A percentile compares a stretch with the other conserved stretches of the same genome.
These are phyloP conservation scores for Neomorphus geoffroyi DNA, from an alignment of 2,797 vertebrate genomes.

Conservation along the genomic window DNA sequence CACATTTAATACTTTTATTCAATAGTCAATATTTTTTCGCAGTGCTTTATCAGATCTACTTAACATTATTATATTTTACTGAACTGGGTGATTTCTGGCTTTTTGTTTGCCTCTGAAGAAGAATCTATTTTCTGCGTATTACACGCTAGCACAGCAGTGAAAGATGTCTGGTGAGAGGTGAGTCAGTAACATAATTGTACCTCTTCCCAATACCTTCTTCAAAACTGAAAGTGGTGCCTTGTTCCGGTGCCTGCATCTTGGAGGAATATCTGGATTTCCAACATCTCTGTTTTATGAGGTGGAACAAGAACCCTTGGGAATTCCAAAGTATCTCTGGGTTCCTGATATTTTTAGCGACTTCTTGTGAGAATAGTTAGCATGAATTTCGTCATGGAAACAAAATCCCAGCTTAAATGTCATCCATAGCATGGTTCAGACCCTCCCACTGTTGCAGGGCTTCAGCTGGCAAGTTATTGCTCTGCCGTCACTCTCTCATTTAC, in stretches of 20 bases:
- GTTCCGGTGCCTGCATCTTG: neutral
- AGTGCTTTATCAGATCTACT: neutral
- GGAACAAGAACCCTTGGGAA: neutral
- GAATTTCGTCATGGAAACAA: neutral
- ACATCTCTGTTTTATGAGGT: neutral
- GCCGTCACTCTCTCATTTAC: neutral
- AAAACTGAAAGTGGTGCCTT: neutral
- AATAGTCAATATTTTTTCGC: neutral
- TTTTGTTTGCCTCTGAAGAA: neutral
- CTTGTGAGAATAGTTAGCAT: neutral
- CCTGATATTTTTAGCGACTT: neutral
- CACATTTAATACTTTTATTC: neutral
- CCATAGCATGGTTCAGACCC: neutral
- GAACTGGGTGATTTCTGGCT: neutral
- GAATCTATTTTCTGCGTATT: neutral
- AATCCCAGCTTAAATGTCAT: neutral
- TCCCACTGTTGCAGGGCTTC: neutral
- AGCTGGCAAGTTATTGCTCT: neutral
- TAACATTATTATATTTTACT: neutral
- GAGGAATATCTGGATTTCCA: neutral
- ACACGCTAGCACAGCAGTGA: neutral
- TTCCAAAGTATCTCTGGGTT: neutral
- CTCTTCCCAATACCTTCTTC: neutral
- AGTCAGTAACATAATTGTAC: neutral
- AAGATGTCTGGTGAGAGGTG: neutral